phyloP scores from a whole-genome alignment of 2,888 invertebrate genomes.

The Carterocephalus palaemon region DNA sequence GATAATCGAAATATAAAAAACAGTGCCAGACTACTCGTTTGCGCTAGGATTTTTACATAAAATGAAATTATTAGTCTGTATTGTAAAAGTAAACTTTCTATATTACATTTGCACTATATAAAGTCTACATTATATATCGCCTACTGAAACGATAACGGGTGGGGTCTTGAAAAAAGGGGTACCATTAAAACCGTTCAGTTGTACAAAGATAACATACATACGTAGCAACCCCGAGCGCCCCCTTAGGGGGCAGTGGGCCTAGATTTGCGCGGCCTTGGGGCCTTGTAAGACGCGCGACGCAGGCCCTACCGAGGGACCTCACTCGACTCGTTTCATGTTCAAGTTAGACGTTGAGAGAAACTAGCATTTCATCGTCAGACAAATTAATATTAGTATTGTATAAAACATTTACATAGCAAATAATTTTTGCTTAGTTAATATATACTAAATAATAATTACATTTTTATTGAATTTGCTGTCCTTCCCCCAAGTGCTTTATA shows the following conservation, averaged over 20 bases:
- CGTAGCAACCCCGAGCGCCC: no score
- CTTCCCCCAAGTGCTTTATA: slow-evolving; percentile 81
- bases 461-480: slow-evolving; percentile 81
- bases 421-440: slow-evolving; percentile 79
- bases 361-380: slow-evolving; percentile 73
- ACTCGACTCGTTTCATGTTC: slow-evolving; percentile 59
- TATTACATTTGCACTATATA: slow-evolving; percentile 74
- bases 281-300: no score
- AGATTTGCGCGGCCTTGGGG: no score
- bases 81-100: slow-evolving; percentile 74
- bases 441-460: slow-evolving; percentile 74
- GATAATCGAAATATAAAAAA: slow-evolving; percentile 70
- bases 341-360: slow-evolving; percentile 68
- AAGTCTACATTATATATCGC: slow-evolving; percentile 64
- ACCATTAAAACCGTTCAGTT: slow-evolving; percentile 14
- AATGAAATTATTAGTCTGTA: slow-evolving; percentile 75
- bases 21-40: slow-evolving; percentile 76
- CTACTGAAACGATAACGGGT: slow-evolving; percentile 57
- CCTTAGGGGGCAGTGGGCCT: no score
- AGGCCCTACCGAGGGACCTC: no score
- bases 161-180: slow-evolving; percentile 81
- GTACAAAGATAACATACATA: slow-evolving; percentile 19
- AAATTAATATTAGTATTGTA: slow-evolving; percentile 76
- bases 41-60: slow-evolving; percentile 78
- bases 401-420: slow-evolving; percentile 78